A percentile compares a stretch with the other conserved stretches of the same genome.
These are phyloP conservation scores for Neogobius melanostomus DNA, from an alignment of 2,113 vertebrate genomes.

Conservation along the genomic window DNA sequence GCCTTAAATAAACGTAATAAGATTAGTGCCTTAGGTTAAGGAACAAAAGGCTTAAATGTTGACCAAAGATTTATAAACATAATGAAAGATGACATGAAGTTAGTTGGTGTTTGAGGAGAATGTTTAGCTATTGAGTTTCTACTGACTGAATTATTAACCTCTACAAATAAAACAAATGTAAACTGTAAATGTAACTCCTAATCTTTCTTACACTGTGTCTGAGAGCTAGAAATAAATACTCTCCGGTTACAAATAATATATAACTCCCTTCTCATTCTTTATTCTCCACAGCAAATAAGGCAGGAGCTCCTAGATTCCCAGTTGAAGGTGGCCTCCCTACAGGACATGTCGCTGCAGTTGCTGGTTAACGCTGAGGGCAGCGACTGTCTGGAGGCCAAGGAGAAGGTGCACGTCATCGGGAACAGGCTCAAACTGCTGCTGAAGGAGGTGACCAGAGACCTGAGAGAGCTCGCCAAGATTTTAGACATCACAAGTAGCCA, in stretches of 20 bases:
- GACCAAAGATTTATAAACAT: too few relatives aligned
- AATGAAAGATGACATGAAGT: too few relatives aligned
- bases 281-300: conserved; percentile 86
- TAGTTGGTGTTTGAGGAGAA: background rate
- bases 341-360: conserved; percentile 95
- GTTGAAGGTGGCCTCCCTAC: conserved; percentile 87
- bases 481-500: conserved; percentile 91
- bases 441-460: conserved; percentile 89
- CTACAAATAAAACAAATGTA: too few relatives aligned
- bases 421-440: conserved; percentile 93
- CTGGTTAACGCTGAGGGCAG: conserved; percentile 91
- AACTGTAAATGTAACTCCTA: too few relatives aligned
- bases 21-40: too few relatives aligned
- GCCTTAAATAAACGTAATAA: too few relatives aligned
- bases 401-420: conserved; percentile 96
- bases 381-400: conserved; percentile 96
- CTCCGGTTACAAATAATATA: background rate
- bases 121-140: background rate
- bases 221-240: too few relatives aligned
- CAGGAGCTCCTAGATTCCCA: conserved; percentile 92
- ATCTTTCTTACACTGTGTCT: too few relatives aligned
- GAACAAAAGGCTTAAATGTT: background rate
- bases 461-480: conserved; percentile 88
- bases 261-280: background rate
- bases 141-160: too few relatives aligned